A percentile compares a stretch with the other conserved stretches of the same genome.
phyloP scores from a whole-genome alignment of 2,113 vertebrate species.

The Crocuta crocuta region DNA sequence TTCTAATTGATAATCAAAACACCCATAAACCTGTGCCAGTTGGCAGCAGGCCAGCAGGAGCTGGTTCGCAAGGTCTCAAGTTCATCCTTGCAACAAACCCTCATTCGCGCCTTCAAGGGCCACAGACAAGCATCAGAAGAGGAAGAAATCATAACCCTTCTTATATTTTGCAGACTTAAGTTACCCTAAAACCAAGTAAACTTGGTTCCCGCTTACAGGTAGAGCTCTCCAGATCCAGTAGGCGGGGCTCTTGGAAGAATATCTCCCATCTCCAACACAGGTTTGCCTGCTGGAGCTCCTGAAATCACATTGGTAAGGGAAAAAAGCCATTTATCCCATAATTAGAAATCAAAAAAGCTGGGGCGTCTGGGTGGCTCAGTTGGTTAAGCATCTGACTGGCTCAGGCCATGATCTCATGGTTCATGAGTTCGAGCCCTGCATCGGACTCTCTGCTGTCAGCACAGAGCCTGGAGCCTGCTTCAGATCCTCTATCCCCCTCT shows the following conservation, averaged over 20 bases:
- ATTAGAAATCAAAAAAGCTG: conserved; percentile 13
- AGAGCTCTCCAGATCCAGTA: background rate
- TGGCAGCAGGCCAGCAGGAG: background rate
- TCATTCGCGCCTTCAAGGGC: fast-evolving
- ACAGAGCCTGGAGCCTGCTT: no score
- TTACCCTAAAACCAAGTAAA: conserved; percentile 28
- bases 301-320: conserved; percentile 12
- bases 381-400: no score
- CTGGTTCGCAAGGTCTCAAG: background rate
- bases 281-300: background rate
- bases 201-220: background rate
- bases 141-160: background rate
- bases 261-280: background rate
- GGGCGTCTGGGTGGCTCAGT: no score
- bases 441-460: no score
- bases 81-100: background rate
- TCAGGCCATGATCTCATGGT: no score
- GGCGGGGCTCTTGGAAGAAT: background rate
- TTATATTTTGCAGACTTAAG: background rate
- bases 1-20: conserved; percentile 21
- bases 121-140: background rate
- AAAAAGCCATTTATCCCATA: background rate
- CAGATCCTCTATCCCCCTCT: no score
- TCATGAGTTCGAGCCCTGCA: no score
- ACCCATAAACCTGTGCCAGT: background rate